phyloP scores from a whole-genome alignment of 2,888 invertebrate species.

The Scaptomyza caliginosa region DNA sequence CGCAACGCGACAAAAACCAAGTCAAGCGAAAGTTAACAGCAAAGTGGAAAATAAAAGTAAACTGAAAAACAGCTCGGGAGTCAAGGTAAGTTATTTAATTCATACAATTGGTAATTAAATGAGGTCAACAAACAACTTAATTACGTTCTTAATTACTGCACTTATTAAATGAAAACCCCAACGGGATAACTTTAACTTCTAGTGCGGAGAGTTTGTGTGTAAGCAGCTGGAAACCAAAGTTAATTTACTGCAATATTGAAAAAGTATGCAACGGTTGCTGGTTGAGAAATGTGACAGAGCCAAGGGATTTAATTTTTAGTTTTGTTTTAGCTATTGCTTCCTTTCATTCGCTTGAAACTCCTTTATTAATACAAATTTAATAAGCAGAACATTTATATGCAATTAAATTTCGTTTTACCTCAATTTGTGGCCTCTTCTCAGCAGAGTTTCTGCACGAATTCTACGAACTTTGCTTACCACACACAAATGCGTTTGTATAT shows the following conservation, averaged over 20 bases:
- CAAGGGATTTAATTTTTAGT: too few species aligned
- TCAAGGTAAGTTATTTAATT: slow-evolving; percentile 18
- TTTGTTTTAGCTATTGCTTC: neutral
- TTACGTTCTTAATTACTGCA: neutral
- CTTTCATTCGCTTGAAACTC: neutral
- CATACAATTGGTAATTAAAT: slow-evolving; percentile 17
- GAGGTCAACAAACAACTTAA: slow-evolving; percentile 9
- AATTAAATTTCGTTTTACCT: neutral
- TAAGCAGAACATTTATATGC: neutral
- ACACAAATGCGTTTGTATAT: neutral
- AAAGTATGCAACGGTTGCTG: slow-evolving; percentile 29
- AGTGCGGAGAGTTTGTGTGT: neutral
- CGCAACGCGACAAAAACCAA: slow-evolving; percentile 63
- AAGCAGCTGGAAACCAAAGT: neutral
- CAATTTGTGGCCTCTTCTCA: neutral
- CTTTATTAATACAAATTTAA: neutral
- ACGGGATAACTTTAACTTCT: neutral
- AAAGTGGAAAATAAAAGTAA: neutral
- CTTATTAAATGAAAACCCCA: neutral
- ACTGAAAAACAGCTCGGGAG: neutral
- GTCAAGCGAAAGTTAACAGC: slow-evolving; percentile 16
- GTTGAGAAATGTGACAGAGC: too few species aligned
- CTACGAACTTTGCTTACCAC: neutral
- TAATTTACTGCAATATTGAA: neutral
- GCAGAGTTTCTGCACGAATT: neutral